Base-by-base conservation (phyloP, 1,140 invertebrate genomes). In the Onthophagus taurus region DNA sequence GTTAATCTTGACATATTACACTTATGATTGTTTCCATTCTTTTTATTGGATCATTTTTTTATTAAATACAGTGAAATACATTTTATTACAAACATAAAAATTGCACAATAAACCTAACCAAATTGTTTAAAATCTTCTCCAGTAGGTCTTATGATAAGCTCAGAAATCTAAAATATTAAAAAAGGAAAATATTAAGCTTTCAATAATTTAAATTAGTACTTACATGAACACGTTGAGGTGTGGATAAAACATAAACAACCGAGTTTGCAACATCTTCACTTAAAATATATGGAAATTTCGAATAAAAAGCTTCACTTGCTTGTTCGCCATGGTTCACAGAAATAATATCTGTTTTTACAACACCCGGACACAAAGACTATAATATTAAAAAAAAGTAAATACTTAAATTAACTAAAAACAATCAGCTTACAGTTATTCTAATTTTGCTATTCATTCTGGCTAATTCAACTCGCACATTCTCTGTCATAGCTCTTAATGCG, bases 171-270 rank as follows among this genome's bases (percentile, higher is more conserved):
- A 33, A 33, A 31, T 31, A 33, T 8, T 12, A 33, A 4, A 33
- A 9, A n/a, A 13, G 12, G 3, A 33, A 4, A 7, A 12, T 33
- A 13, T 5, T n/a, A 5, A n/a, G n/a, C n/a, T n/a, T n/a, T n/a
- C n/a, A n/a, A 4, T 4, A 13, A 13, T 5, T 12, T 12, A 33
- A 1, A 1, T 14, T 4, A 17, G 13, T 33, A 4, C n/a, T n/a
- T 58, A 82, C 80, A 61, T 81, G 77, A 5, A 80, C 75, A 44
- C 71, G 61, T 4, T 67, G 52, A 0, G 78, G 76, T 0, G 75
- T 74, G 1, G 64, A 59, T 6, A 83, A 52, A 1, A 67, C 69
- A 51, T 76, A 81, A 0, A 75, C 38, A 1, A 78, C 62, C 0
- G 70, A 69, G 45, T 79, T 71, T 0, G 72, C 69, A 4, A 81